phyloP scores from a whole-genome alignment of 2,113 vertebrate species.

The Albula goreensis region DNA sequence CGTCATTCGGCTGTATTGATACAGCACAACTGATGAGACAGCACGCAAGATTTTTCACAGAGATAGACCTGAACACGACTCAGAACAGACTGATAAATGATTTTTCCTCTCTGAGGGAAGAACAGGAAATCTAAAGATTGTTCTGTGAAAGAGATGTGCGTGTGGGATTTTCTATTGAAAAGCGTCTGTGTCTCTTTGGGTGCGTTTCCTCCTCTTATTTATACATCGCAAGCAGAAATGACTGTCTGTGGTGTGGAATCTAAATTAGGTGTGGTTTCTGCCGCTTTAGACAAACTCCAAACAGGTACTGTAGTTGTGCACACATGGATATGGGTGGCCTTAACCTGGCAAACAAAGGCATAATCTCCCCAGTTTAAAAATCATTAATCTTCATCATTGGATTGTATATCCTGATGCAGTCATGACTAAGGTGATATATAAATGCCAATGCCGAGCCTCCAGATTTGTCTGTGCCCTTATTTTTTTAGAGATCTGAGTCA shows the following conservation, averaged over 20 bases:
- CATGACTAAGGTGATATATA: not conserved
- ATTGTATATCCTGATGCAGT: slow-evolving; percentile 4
- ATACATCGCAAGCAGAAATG: slow-evolving; percentile 2
- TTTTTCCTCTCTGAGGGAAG: not conserved
- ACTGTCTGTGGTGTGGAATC: slow-evolving; percentile 3
- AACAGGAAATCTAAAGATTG: slow-evolving; percentile 21
- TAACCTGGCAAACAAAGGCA: not conserved
- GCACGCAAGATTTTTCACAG: not conserved
- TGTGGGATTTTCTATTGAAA: not conserved
- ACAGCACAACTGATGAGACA: not conserved
- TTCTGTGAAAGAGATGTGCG: slow-evolving; percentile 8
- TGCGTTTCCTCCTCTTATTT: not conserved
- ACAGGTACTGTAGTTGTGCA: not conserved
- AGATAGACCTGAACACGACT: not conserved
- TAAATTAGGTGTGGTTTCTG: slow-evolving; percentile 7
- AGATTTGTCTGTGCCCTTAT: slow-evolving; percentile 1
- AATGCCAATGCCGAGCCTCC: not conserved
- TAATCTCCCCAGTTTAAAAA: not conserved
- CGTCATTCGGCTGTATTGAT: not conserved
- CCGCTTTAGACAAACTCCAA: slow-evolving; percentile 1
- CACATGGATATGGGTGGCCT: slow-evolving; percentile 18
- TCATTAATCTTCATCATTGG: slow-evolving; percentile 11
- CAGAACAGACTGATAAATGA: not conserved
- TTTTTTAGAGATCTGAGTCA: slow-evolving; percentile 1
- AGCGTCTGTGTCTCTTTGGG: not conserved